Evolutionary conservation across 2,113 vertebrate genomes (phyloP), one percentile per base, ranked within the genome.

Genomic region (Varanus salvator): DNA sequence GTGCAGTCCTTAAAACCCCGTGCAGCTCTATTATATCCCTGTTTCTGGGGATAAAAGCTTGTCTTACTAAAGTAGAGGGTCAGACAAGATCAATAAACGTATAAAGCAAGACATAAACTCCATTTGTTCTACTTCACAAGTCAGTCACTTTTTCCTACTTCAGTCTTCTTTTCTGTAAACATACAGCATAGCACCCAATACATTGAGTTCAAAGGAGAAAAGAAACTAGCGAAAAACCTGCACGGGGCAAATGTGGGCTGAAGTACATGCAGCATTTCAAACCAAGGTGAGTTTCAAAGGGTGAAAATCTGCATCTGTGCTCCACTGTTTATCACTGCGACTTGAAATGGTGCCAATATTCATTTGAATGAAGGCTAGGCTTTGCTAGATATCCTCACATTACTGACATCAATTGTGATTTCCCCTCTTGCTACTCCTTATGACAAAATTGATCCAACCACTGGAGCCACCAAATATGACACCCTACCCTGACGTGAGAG

Each of bases 41-140:
- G 60, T 68, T 66, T 71, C 25, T 85, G 64, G 50, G 11, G 52
- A 57, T 5, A 34, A 60, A 74, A 86, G 1, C 50, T 34, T 86
- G 85, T 3, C 52, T 86, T 74, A 60, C 7, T 76, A 52, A 75
- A 86, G 52, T 15, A 86, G 52, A 27, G 7, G n/a, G 31, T 76
- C 89, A 90, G 91, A 83, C 74, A 85, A 87, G 72, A 54, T 54
- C 76, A 48, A 82, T 66, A 4, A 93, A 91, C 44, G 74, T n/a
- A 27, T 71, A 86, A 0, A 0, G 50, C 83, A 15, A 1, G 90
- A 74, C 11, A 57, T 23, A 76, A 68, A 8, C 50, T 72, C 27
- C 34, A 88, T 54, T 80, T 0, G 12, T 44, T 48, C 9, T 0
- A n/a, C 71, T 64, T 38, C 27, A 50, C 57, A 54, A 87, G 86